Evolutionary conservation across 2,888 invertebrate species (phyloP).

Genomic region (Thyatira batis): DNA sequence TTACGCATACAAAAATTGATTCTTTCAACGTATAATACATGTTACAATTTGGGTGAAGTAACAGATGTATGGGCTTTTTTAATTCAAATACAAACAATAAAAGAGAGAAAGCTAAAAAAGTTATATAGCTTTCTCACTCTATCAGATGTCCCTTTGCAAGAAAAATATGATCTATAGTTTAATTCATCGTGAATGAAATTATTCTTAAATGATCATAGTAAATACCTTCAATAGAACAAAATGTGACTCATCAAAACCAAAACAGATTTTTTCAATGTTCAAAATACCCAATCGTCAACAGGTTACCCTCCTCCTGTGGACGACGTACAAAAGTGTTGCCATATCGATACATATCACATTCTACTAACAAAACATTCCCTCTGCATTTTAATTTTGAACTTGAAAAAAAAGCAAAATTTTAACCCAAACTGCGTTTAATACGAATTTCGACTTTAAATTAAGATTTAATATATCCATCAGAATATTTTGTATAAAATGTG

Average conservation of each 20-base stretch:
- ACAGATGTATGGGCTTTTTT: too few species aligned
- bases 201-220: too few species aligned
- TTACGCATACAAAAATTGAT: too few species aligned
- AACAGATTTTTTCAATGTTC: not conserved
- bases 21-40: too few species aligned
- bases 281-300: conserved; percentile 6
- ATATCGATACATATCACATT: conserved; percentile 74
- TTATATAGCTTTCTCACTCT: too few species aligned
- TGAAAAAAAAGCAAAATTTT: conserved; percentile 20
- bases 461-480: not conserved
- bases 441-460: conserved; percentile 11
- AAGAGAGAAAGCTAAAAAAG: too few species aligned
- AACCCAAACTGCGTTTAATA: conserved; percentile 23
- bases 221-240: conserved; percentile 5
- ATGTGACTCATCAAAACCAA: conserved; percentile 2
- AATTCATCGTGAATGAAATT: too few species aligned
- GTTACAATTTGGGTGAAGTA: too few species aligned
- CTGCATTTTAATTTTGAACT: conserved; percentile 28
- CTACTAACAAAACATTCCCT: conserved; percentile 67
- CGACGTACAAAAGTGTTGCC: conserved; percentile 67
- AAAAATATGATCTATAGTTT: too few species aligned
- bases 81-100: too few species aligned
- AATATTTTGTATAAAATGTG: not conserved
- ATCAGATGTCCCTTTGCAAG: too few species aligned
- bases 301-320: conserved; percentile 14